phyloP scores from a whole-genome alignment of 1,140 invertebrate genomes.

The Schlechtendalia chinensis region DNA sequence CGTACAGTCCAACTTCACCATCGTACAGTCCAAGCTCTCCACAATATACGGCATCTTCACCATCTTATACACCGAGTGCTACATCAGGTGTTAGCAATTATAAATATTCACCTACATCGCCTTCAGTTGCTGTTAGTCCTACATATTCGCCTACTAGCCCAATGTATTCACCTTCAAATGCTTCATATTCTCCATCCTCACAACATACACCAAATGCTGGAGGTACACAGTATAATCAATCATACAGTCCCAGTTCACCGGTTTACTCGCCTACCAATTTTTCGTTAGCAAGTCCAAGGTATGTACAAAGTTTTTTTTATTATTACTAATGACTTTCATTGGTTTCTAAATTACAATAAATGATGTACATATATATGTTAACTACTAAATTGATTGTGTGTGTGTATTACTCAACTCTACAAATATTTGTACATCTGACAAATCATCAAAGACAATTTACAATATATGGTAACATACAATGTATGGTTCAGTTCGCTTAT shows the following conservation, averaged over 20 bases:
- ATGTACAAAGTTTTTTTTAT: slow-evolving; percentile 2
- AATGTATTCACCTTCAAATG: slow-evolving; percentile 66
- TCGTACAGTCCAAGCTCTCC: slow-evolving; percentile 66
- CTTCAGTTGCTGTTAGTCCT: slow-evolving; percentile 80
- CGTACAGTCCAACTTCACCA: slow-evolving; percentile 69
- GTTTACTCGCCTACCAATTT: slow-evolving; percentile 84
- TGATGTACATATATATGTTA: no score
- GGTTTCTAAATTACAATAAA: no score
- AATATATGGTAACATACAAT: no score
- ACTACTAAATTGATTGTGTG: no score
- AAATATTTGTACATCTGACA: no score
- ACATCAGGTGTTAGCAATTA: slow-evolving; percentile 76
- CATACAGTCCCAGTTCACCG: slow-evolving; percentile 76
- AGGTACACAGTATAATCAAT: slow-evolving; percentile 64
- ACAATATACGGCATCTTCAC: slow-evolving; percentile 66
- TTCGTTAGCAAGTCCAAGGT: slow-evolving; percentile 55
- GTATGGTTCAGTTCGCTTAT: neutral
- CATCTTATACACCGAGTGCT: slow-evolving; percentile 75
- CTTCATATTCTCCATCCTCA: slow-evolving; percentile 74
- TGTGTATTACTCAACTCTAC: no score
- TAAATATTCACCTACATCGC: slow-evolving; percentile 76
- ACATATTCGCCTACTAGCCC: slow-evolving; percentile 77
- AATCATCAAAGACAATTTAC: no score
- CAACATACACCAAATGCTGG: slow-evolving; percentile 60
- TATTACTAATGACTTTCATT: no score